Base-by-base conservation (phyloP, 1,140 invertebrate genomes). In the Mycetomoellerius zeteki region DNA sequence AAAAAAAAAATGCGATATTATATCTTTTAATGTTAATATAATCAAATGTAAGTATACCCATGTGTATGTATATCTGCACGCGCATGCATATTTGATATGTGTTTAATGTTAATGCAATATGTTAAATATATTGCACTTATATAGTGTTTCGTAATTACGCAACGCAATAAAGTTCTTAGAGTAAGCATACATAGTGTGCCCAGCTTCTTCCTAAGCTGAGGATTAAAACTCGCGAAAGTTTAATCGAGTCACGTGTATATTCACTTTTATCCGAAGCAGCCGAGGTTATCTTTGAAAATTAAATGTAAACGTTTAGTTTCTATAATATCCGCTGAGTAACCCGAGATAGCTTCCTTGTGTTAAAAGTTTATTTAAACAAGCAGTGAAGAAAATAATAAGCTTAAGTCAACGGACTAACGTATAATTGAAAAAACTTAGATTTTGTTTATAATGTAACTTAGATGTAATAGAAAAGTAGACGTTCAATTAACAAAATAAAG, bases 201-300 rank as follows among this genome's bases (percentile, higher is more conserved):
- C 14, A 54, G 19, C 62, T 54, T 67, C 77, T 80, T 80, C 60
- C 6, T 67, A 80, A 80, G 43, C 77, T 30, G 43, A 67, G 77
- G 77, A 80, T 80, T 80, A 80, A 80, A 80, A 80, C 62, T 80
- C 47, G 27, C 62, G 77, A 69, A 80, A 80, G 77, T 80, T 80
- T 80, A 80, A 80, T 80, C 77, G 77, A 80, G 77, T 80, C 77
- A 80, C 77, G 77, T 80, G 62, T 80, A 80, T 67, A 80, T 80
- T 67, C 77, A 80, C 77, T 80, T 80, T 80, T 80, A 80, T 67
- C 77, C 24, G 27, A 67, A 78, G 76, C 60, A 67, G 76, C 43
- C 16, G 24, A 2, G 76, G 77, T 80, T 80, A 80, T 80, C 77
- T 80, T 80, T 67, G 77, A 80, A 80, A 80, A 80, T 80, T 80